phyloP scores from a whole-genome alignment of 1,140 invertebrate genomes.

The Chrysoperla carnea region DNA sequence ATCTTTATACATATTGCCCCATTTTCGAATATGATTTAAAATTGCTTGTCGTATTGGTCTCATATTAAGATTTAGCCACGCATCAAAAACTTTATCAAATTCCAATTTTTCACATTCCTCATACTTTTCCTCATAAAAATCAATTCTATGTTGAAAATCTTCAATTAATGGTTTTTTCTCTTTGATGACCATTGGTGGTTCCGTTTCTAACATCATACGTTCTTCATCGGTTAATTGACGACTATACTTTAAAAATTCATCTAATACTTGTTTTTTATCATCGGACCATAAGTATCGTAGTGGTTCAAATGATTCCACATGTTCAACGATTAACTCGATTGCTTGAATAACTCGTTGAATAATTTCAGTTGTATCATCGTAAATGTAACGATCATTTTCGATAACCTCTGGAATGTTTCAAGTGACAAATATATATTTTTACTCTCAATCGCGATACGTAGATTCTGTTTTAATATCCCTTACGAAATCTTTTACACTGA shows the following conservation, averaged over 20 bases:
- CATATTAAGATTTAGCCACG: slow-evolving; percentile 47
- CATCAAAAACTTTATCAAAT: slow-evolving; percentile 13
- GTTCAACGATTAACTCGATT: slow-evolving; percentile 45
- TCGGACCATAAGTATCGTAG: slow-evolving; percentile 83
- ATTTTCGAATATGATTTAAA: slow-evolving; percentile 78
- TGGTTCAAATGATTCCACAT: slow-evolving; percentile 52
- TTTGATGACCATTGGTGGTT: slow-evolving; percentile 27
- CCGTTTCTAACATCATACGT: slow-evolving; percentile 50
- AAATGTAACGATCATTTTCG: background rate
- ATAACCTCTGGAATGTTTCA: background rate
- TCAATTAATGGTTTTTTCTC: slow-evolving; percentile 56
- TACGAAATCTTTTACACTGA: too few species aligned
- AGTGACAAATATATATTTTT: too few species aligned
- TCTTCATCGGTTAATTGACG: slow-evolving; percentile 69
- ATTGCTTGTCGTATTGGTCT: slow-evolving; percentile 78
- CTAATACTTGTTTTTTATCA: slow-evolving; percentile 49
- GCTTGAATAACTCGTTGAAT: slow-evolving; percentile 3
- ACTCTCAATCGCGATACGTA: too few species aligned
- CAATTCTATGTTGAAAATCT: slow-evolving; percentile 76
- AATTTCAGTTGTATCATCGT: background rate
- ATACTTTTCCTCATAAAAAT: slow-evolving; percentile 77
- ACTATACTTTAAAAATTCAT: slow-evolving; percentile 77
- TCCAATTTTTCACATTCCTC: slow-evolving; percentile 35
- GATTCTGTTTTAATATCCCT: too few species aligned
- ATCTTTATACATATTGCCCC: slow-evolving; percentile 91